phyloP scores from a whole-genome alignment of 2,888 invertebrate genomes.

The Platerodrilus igneus region DNA sequence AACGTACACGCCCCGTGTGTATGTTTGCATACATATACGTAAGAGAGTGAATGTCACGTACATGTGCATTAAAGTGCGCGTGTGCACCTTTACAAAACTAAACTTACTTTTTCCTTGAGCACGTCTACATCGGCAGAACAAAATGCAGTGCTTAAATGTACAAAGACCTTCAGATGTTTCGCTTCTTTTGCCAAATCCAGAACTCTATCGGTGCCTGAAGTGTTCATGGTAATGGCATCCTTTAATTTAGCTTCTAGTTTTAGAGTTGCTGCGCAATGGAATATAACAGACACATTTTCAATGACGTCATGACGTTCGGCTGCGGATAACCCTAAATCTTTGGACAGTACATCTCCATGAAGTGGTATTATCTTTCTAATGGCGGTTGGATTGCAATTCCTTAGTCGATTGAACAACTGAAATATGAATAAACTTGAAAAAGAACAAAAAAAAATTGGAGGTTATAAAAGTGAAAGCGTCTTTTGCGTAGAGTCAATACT shows the following conservation, averaged over 20 bases:
- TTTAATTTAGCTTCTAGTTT: constrained; percentile 84
- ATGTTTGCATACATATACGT: too few relatives aligned
- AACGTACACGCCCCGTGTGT: too few relatives aligned
- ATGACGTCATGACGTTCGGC: constrained; percentile 57
- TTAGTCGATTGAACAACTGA: constrained; percentile 68
- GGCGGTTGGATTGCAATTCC: constrained; percentile 62
- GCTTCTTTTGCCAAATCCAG: constrained; percentile 74
- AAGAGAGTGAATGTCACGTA: too few relatives aligned
- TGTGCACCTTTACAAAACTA: too few relatives aligned
- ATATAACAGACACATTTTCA: constrained; percentile 75
- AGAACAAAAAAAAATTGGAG: too few relatives aligned
- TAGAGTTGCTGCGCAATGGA: constrained; percentile 90
- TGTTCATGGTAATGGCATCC: constrained; percentile 87
- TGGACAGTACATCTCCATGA: constrained; percentile 67
- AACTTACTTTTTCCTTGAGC: constrained; percentile 68
- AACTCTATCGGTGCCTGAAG: constrained; percentile 76
- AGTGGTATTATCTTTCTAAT: constrained; percentile 72
- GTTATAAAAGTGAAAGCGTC: too few relatives aligned
- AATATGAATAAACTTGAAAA: constrained; percentile 27
- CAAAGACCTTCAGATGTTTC: constrained; percentile 68
- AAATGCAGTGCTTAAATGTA: constrained; percentile 95
- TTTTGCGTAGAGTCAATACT: too few relatives aligned
- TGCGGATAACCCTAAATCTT: constrained; percentile 60
- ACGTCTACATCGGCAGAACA: constrained; percentile 87
- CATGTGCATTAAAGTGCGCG: too few relatives aligned